These are phyloP conservation scores for Apodemia zela DNA, from an alignment of 2,888 invertebrate species.

Conservation along the genomic window DNA sequence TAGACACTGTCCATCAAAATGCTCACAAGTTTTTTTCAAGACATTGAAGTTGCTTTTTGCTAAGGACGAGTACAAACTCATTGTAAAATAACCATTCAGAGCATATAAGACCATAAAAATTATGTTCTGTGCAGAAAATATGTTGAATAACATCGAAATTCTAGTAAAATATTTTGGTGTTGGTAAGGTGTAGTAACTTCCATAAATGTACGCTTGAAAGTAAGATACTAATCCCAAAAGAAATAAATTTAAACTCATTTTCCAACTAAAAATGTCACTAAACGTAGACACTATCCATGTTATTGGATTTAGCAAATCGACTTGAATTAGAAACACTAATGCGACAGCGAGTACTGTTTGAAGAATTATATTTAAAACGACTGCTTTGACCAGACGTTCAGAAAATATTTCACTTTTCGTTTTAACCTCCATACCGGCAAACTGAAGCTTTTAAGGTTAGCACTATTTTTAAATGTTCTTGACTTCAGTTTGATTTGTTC, in stretches of 20 bases:
- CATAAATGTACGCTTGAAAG: conserved; percentile 86
- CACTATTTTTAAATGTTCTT: conserved; percentile 9
- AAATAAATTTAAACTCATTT: conserved; percentile 84
- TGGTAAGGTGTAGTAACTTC: conserved; percentile 83
- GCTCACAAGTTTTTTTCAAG: conserved; percentile 67
- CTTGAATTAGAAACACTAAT: conserved; percentile 80
- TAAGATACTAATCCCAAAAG: conserved; percentile 83
- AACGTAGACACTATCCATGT: conserved; percentile 83
- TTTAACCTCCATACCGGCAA: conserved; percentile 58
- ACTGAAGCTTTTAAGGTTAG: conserved; percentile 27
- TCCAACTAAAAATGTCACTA: conserved; percentile 78
- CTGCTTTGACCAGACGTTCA: conserved; percentile 81
- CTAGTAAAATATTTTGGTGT: conserved; percentile 83
- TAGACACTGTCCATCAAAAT: conserved; percentile 77
- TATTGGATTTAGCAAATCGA: conserved; percentile 82
- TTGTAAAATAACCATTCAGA: conserved; percentile 83
- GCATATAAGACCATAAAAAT: conserved; percentile 80
- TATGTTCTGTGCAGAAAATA: conserved; percentile 81
- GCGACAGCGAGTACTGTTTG: conserved; percentile 73
- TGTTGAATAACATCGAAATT: conserved; percentile 34
- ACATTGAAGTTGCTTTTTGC: conserved; percentile 80
- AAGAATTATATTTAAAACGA: conserved; percentile 80
- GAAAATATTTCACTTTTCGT: conserved; percentile 78
- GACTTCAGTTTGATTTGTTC: not conserved
- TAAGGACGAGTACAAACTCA: conserved; percentile 85